phyloP scores from a whole-genome alignment of 1,140 invertebrate species.

The Dolichoris vasculosae region DNA sequence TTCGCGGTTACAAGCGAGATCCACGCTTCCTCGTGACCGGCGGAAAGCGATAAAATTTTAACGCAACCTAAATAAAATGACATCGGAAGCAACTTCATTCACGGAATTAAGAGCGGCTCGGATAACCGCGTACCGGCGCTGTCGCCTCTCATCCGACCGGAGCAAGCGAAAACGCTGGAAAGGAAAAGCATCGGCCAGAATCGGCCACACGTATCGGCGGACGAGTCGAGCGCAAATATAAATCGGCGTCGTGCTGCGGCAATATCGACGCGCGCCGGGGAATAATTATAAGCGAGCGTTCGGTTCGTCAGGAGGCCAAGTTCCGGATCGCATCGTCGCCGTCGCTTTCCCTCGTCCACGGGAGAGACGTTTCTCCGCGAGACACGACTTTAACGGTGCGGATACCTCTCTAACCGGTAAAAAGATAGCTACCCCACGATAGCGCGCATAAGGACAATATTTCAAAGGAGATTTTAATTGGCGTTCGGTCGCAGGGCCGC shows the following conservation, averaged over 20 bases:
- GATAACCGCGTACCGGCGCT: not conserved
- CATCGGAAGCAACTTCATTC: not conserved
- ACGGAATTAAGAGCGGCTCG: not conserved
- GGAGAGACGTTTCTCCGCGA: constrained; percentile 47
- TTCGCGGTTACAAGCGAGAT: not conserved
- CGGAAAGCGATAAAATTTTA: not conserved
- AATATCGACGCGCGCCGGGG: constrained; percentile 60
- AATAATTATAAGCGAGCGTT: constrained; percentile 69
- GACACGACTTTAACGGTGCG: constrained; percentile 65
- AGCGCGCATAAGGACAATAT: constrained; percentile 44
- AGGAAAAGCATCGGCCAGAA: not conserved
- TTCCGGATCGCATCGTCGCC: constrained; percentile 54
- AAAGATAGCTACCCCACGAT: constrained; percentile 54
- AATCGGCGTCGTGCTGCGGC: constrained; percentile 33
- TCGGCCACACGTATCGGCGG: not conserved
- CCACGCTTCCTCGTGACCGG: not conserved
- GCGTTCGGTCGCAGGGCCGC: constrained; percentile 17
- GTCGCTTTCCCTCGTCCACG: constrained; percentile 64
- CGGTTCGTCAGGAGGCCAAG: constrained; percentile 29
- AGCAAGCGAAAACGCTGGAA: not conserved
- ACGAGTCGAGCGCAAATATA: not conserved
- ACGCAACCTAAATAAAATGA: not conserved
- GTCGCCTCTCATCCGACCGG: not conserved
- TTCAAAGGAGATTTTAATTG: constrained; percentile 54
- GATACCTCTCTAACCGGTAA: constrained; percentile 52